Percentiles rank a stretch among this genome's conserved stretches.
These are phyloP conservation scores for Brachypodius melanocephalos DNA, from an alignment of 2,113 vertebrate genomes.

Conservation along the genomic window DNA sequence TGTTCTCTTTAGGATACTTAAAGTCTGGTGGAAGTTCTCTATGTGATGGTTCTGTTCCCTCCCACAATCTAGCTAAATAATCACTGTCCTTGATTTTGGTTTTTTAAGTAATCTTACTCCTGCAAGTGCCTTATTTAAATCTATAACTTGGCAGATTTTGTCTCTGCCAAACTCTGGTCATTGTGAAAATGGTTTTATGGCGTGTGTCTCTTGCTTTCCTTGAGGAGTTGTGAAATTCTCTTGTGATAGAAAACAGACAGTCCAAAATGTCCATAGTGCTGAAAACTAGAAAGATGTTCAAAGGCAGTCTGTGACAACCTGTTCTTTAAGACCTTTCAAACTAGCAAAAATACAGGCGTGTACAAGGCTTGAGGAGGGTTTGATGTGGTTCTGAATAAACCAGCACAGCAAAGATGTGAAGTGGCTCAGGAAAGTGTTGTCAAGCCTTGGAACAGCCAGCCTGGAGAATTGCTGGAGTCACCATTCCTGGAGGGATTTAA, in stretches of 20 bases:
- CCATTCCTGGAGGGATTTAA: not conserved
- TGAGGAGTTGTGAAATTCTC: not conserved
- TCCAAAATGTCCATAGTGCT: not conserved
- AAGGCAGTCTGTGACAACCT: not conserved
- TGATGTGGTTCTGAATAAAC: not conserved
- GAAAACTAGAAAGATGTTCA: not conserved
- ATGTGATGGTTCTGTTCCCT: not conserved
- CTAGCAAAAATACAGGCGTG: not conserved
- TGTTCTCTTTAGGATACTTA: not conserved
- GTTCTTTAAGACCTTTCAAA: not conserved
- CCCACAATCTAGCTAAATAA: not conserved
- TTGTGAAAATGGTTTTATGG: not conserved
- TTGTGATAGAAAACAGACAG: not conserved
- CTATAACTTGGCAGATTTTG: not conserved
- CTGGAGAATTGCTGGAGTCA: not conserved
- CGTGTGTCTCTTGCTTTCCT: not conserved
- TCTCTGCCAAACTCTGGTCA: not conserved
- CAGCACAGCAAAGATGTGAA: not conserved
- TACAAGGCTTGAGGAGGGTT: not conserved
- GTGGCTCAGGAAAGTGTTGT: not conserved
- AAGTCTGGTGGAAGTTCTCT: not conserved
- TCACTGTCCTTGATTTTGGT: not conserved
- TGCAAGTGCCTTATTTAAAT: not conserved
- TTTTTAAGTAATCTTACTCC: not conserved
- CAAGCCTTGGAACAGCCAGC: not conserved